Percentiles rank a stretch among this genome's conserved stretches.
Conservation (phyloP, 2,888 invertebrate species). For the Pandemis cinnamomeana region DNA sequence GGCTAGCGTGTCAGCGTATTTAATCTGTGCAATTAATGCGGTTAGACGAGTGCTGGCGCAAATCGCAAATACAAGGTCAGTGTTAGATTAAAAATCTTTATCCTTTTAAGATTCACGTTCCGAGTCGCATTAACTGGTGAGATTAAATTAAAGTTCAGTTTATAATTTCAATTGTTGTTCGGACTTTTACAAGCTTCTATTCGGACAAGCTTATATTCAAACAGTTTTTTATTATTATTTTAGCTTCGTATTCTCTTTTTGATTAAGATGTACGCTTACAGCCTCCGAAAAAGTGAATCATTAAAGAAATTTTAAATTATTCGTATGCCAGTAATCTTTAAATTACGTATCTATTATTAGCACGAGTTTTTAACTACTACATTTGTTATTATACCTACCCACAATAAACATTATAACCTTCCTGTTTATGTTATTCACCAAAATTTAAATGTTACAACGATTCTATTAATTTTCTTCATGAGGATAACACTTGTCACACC, state of each 20-base stretch:
- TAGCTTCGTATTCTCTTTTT: too few relatives aligned
- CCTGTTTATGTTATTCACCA: neutral
- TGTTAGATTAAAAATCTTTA: neutral
- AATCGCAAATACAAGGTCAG: slow-evolving; percentile 24
- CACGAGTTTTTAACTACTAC: neutral
- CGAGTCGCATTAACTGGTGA: neutral
- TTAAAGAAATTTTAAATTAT: too few relatives aligned
- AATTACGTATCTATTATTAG: too few relatives aligned
- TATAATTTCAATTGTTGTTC: too few relatives aligned
- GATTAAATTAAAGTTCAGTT: too few relatives aligned
- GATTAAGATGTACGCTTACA: too few relatives aligned
- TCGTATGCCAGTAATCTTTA: too few relatives aligned
- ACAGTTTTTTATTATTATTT: too few relatives aligned
- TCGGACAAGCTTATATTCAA: too few relatives aligned
- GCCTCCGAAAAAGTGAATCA: too few relatives aligned
- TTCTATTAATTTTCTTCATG: neutral
- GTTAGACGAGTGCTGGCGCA: slow-evolving; percentile 21
- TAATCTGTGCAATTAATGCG: slow-evolving; percentile 28
- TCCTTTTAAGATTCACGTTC: neutral
- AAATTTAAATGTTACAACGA: neutral
- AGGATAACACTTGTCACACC: neutral
- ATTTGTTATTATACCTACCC: neutral
- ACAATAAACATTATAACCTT: neutral
- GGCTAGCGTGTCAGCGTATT: slow-evolving; percentile 17
- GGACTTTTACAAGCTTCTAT: too few relatives aligned